phyloP scores from a whole-genome alignment of 1,140 invertebrate species.

The Copidosoma floridanum region DNA sequence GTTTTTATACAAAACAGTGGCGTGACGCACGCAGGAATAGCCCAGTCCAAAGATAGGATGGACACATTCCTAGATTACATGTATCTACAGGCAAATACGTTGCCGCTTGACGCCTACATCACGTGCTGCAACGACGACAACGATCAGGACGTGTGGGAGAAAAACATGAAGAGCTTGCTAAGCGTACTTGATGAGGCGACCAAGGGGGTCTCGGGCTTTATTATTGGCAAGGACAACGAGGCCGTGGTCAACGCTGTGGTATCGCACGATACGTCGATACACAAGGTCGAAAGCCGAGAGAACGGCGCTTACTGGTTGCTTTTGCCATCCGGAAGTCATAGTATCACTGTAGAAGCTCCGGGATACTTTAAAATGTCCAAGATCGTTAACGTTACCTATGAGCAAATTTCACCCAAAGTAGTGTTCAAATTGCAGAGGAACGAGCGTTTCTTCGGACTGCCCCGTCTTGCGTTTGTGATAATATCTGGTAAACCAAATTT shows the following conservation, averaged over 20 bases:
- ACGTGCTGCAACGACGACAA: slow-evolving; percentile 50
- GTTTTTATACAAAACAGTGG: slow-evolving; percentile 35
- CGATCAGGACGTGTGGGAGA: slow-evolving; percentile 38
- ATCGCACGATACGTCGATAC: slow-evolving; percentile 52
- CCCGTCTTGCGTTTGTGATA: slow-evolving; percentile 71
- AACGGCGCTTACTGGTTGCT: slow-evolving; percentile 62
- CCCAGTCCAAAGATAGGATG: slow-evolving; percentile 26
- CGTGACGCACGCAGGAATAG: slow-evolving; percentile 35
- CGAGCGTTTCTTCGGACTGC: slow-evolving; percentile 69
- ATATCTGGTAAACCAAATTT: slow-evolving; percentile 60
- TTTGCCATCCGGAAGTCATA: slow-evolving; percentile 59
- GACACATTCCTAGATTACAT: slow-evolving; percentile 48
- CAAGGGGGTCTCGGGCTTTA: slow-evolving; percentile 56
- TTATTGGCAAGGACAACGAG: slow-evolving; percentile 59
- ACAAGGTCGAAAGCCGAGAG: slow-evolving; percentile 51
- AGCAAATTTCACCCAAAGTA: slow-evolving; percentile 39
- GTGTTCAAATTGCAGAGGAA: slow-evolving; percentile 68
- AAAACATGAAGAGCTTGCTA: slow-evolving; percentile 44
- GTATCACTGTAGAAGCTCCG: slow-evolving; percentile 57
- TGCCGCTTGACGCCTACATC: slow-evolving; percentile 49
- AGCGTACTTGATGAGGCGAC: slow-evolving; percentile 37
- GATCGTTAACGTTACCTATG: slow-evolving; percentile 42
- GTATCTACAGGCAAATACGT: slow-evolving; percentile 47
- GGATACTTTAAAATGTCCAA: slow-evolving; percentile 60
- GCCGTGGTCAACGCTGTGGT: slow-evolving; percentile 62